Base-by-base conservation (phyloP, 2,888 invertebrate species). In the Trissoscelio sp. region DNA sequence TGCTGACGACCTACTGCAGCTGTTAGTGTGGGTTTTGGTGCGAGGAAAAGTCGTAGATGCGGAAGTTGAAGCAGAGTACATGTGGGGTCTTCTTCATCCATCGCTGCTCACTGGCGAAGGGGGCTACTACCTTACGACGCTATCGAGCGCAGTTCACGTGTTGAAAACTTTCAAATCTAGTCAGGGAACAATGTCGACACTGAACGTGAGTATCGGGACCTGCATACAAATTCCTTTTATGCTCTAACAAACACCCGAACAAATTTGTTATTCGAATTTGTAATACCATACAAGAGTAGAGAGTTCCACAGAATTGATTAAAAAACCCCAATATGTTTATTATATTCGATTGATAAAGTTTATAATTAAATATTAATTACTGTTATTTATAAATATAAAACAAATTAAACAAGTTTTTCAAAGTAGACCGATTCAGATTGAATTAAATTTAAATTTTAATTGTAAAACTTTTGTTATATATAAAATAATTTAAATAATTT, bases 31-130 rank as follows among this genome's bases (percentile, higher is more conserved):
- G 95, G 96, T 98, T 7, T 93, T 99, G 84, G 97, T 98, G 0
- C 96, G 97, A 82, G 96, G 97, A 85, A 96, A 96, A 34, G 95
- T 98, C 87, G 96, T 98, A 5, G 96, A 97, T 28, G 98, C 97
- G 0, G 98, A 99, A 92, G 94, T 98, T 73, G 98, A 99, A 91
- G 97, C 98, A 0, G 98, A 98, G 89, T 96, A 98, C 90, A 99
- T 99, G 97, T 98, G 98, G 93, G 98, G 96, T 1, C 93, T 99
- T 39, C 92, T 99, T 34, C 98, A 98, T 77, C 97, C 97, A 0
- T 97, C 97, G 0, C 92, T 98, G 62, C 93, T 98, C 57, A 96
- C 96, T 0, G 98, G 98, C 2, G 98, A 98, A 90, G 98, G 97
- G 0, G 97, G 97, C 3, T 99, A 98, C 92, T 98, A 98, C 91